These are phyloP conservation scores for Anthopleura xanthogrammica DNA, from an alignment of 92 coral and sea anemone genomes.

Conservation along the genomic window DNA sequence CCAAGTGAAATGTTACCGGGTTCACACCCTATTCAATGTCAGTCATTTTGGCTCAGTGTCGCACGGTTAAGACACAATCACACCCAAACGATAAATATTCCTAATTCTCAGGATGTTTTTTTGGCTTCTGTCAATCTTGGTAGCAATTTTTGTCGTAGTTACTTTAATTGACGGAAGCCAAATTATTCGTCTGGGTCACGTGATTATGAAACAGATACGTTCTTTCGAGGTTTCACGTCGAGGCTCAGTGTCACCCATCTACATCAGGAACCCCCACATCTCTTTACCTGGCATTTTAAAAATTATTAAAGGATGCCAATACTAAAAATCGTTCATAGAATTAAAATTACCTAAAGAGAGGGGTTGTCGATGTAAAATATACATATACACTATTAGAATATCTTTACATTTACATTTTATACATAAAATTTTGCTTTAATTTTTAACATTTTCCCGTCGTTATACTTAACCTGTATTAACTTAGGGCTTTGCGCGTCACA, in stretches of 20 bases:
- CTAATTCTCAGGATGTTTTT: too few species aligned
- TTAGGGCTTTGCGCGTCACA: not conserved
- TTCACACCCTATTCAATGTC: too few species aligned
- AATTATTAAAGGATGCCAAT: not conserved
- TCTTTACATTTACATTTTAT: constrained; percentile 12
- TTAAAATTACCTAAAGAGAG: not conserved
- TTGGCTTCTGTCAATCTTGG: too few species aligned
- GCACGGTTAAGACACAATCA: too few species aligned
- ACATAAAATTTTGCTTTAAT: not conserved
- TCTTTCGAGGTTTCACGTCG: not conserved
- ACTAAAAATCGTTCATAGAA: not conserved
- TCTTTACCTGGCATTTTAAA: not conserved
- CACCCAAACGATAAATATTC: too few species aligned
- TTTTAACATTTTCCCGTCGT: not conserved
- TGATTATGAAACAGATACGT: too few species aligned
- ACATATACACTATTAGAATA: not conserved
- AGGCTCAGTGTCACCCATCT: not conserved
- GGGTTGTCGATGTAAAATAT: not conserved
- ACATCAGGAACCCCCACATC: not conserved
- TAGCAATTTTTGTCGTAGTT: too few species aligned
- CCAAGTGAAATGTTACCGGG: not conserved
- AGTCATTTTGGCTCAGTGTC: too few species aligned
- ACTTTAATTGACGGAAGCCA: too few species aligned
- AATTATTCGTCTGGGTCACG: too few species aligned
- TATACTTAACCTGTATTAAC: not conserved